Percentiles rank a stretch among this genome's conserved stretches.
Conservation (phyloP, 2,113 vertebrate species). For the Girardinichthys multiradiatus region DNA sequence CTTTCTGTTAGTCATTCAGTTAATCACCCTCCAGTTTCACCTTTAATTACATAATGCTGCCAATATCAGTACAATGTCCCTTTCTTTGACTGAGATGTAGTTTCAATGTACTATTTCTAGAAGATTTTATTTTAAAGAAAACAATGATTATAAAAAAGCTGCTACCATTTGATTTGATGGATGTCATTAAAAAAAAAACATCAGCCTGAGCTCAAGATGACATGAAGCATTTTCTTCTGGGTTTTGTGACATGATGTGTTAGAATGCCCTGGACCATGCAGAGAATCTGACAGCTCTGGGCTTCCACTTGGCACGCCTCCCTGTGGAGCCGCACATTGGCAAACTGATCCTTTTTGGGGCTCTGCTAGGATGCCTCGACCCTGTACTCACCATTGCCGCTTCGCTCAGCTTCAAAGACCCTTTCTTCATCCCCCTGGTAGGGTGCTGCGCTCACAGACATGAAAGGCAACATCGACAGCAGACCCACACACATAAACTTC, state of each 20-base stretch:
- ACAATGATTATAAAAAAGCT: not conserved
- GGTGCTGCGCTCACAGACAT: constrained; percentile 21
- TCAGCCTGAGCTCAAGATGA: not conserved
- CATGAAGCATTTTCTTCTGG: not conserved
- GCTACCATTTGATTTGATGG: not conserved
- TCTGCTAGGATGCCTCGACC: constrained; percentile 93
- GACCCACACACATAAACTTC: not conserved
- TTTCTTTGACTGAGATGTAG: not conserved
- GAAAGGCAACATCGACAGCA: constrained; percentile 19
- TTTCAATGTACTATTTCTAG: not conserved
- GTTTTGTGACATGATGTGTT: constrained; percentile 25
- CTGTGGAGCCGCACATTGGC: constrained; percentile 96
- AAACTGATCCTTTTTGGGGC: constrained; percentile 99
- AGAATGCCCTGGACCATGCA: constrained; percentile 92
- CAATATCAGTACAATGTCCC: not conserved
- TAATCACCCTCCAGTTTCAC: not conserved
- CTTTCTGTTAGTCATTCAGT: not conserved
- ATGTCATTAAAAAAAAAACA: not conserved
- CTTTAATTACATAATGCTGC: not conserved
- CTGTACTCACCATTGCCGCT: constrained; percentile 94
- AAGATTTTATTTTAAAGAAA: not conserved
- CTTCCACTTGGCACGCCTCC: constrained; percentile 91
- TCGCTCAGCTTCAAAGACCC: constrained; percentile 99
- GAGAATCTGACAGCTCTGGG: constrained; percentile 94
- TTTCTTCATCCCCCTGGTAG: constrained; percentile 96